Evolutionary conservation across 2,113 vertebrate species (phyloP), one percentile per base, ranked within the genome.

Genomic region (Podarcis muralis): DNA sequence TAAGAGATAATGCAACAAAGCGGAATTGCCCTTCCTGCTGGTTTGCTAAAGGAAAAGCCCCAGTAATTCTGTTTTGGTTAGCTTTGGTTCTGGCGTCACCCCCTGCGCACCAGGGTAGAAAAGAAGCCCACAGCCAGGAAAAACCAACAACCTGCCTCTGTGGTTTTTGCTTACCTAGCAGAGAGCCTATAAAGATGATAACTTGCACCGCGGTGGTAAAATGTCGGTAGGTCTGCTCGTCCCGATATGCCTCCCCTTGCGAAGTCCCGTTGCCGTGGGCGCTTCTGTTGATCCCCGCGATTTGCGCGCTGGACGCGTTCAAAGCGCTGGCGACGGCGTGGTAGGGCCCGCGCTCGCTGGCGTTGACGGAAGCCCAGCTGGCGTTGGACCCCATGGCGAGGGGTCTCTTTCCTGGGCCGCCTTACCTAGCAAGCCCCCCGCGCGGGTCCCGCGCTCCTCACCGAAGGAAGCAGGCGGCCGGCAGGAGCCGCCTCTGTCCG

Each of bases 161-260:
- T 53, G 11, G 48, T 53, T 53, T 48, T 16, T 78, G 90, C 98
- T 98, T 92, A 99, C 99, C 98, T 87, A 99, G 95, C 79, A 99
- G 94, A 6, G 98, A 98, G 48, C 98, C 98, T 1, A 99, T 66
- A 86, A 99, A 98, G 96, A 99, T 98, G 96, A 99, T 89, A 27
- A 98, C 89, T 93, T 99, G 99, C 35, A 97, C 95, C 2, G 97
- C 87, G 90, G 97, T 99, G 89, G 98, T 97, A 97, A 99, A 99
- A 92, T 98, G 97, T 78, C 98, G 94, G 96, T 99, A 99, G 53
- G 96, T 97, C 95, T 96, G 97, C 81, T 97, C 98, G 53, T 97
- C 94, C 87, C 95, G 57, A 48, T 92, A 90, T 71, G 92, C 93
- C 89, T 89, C 91, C 1, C 94, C 66, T 91, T 88, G 86, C 2